Evolutionary conservation across 1,140 invertebrate species (phyloP).

Genomic region (Arctopsyche grandis): DNA sequence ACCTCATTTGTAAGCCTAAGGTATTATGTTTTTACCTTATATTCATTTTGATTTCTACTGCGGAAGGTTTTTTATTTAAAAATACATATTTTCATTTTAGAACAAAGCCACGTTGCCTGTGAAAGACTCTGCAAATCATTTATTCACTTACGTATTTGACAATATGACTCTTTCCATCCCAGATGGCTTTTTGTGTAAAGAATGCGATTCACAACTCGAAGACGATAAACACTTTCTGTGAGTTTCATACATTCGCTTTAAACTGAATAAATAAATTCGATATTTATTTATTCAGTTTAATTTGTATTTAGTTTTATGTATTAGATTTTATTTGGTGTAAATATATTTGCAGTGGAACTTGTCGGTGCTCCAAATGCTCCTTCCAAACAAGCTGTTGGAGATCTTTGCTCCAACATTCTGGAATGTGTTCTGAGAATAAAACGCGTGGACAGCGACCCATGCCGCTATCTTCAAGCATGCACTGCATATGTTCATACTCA

Average conservation of each 20-base stretch:
- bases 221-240: constrained; percentile 76
- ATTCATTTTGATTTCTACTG: constrained; percentile 17
- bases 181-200: constrained; percentile 70
- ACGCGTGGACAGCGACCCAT: constrained; percentile 67
- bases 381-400: constrained; percentile 80
- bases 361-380: constrained; percentile 78
- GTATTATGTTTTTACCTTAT: constrained; percentile 52
- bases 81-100: no score
- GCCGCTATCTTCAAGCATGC: constrained; percentile 70
- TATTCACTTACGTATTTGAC: constrained; percentile 60
- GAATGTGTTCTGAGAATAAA: constrained; percentile 70
- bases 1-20: constrained; percentile 64
- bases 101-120: constrained; percentile 66
- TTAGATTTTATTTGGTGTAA: constrained; percentile 42
- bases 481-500: constrained; percentile 79
- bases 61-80: no score
- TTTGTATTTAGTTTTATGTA: constrained; percentile 23
- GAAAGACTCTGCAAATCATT: constrained; percentile 62
- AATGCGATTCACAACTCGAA: constrained; percentile 75
- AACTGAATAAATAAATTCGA: constrained; percentile 36
- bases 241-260: constrained; percentile 55
- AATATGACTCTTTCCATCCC: constrained; percentile 64
- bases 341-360: constrained; percentile 70
- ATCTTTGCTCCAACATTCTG: constrained; percentile 76
- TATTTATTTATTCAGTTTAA: not conserved